Evolutionary conservation across 2,888 invertebrate genomes (phyloP).

Genomic region (Drosophila merina): DNA sequence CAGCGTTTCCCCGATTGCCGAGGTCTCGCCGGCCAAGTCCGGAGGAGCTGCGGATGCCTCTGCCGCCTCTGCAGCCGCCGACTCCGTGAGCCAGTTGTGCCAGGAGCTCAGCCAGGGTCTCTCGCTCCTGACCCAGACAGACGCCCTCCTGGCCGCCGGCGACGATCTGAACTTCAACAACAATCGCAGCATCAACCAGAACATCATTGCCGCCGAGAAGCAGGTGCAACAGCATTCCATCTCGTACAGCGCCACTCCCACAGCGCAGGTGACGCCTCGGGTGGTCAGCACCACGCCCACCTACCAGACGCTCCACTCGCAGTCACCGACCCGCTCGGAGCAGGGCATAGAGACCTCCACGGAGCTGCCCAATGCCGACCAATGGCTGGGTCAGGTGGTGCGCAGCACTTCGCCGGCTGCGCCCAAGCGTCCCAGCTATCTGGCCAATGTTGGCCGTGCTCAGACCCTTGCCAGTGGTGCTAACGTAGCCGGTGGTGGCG

Average conservation of each 20-base stretch:
- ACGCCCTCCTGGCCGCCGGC: conserved; percentile 80
- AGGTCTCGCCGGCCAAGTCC: conserved; percentile 87
- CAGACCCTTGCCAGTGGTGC: conserved; percentile 85
- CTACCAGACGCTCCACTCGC: conserved; percentile 57
- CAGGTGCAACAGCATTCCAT: conserved; percentile 67
- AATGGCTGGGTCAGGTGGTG: conserved; percentile 91
- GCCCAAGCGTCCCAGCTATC: conserved; percentile 84
- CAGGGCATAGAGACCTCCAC: conserved; percentile 79
- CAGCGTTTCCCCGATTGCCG: conserved; percentile 91
- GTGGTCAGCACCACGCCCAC: conserved; percentile 84
- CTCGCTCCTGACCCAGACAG: conserved; percentile 87
- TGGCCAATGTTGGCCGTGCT: conserved; percentile 86
- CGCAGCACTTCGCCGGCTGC: conserved; percentile 86
- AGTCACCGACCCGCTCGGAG: conserved; percentile 69
- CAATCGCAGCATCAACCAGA: conserved; percentile 85
- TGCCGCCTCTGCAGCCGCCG: conserved; percentile 69
- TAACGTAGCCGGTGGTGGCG: conserved; percentile 79
- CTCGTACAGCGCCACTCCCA: conserved; percentile 75
- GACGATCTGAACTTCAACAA: conserved; percentile 86
- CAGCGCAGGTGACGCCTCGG: conserved; percentile 86
- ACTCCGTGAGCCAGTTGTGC: conserved; percentile 89
- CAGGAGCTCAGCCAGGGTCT: conserved; percentile 90
- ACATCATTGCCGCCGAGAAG: conserved; percentile 83
- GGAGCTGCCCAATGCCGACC: conserved; percentile 91
- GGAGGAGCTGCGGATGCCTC: conserved; percentile 69